Evolutionary conservation across 2,888 invertebrate genomes (phyloP).

Genomic region (Alsophila aescularia): DNA sequence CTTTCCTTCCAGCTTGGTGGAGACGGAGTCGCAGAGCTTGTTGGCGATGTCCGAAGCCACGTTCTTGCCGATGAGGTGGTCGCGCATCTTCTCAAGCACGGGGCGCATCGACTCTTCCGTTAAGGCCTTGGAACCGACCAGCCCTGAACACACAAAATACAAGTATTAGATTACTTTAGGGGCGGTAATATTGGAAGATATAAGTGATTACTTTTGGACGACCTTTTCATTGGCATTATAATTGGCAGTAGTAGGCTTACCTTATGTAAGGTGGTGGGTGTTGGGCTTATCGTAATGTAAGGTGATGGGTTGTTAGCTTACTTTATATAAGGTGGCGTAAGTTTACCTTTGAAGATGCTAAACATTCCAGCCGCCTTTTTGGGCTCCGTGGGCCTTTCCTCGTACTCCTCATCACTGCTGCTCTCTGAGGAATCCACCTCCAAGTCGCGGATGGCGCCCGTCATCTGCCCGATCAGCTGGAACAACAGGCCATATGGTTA

Average conservation of each 20-base stretch:
- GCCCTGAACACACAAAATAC: conserved; percentile 68
- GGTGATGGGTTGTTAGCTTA: too few species aligned
- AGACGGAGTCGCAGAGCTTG: conserved; percentile 97
- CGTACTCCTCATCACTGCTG: conserved; percentile 86
- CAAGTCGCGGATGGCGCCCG: conserved; percentile 91
- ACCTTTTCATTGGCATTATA: too few species aligned
- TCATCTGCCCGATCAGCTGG: conserved; percentile 92
- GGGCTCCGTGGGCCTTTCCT: conserved; percentile 62
- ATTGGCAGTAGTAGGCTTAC: too few species aligned
- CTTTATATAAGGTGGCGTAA: neutral
- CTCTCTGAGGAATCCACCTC: conserved; percentile 91
- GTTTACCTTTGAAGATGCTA: conserved; percentile 89
- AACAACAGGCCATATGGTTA: too few species aligned
- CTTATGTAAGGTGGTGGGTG: too few species aligned
- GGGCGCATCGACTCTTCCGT: conserved; percentile 92
- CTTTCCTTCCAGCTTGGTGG: conserved; percentile 95
- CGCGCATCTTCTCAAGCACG: conserved; percentile 95
- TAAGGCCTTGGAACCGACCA: conserved; percentile 95
- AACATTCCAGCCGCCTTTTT: conserved; percentile 87
- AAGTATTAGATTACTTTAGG: too few species aligned
- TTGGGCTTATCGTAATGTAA: too few species aligned
- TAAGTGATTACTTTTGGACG: too few species aligned
- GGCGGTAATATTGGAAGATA: too few species aligned
- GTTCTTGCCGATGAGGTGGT: conserved; percentile 98
- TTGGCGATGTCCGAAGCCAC: conserved; percentile 98